Percentiles rank a stretch among this genome's conserved stretches.
Conservation (phyloP, 2,113 vertebrate genomes). For the Mormoops blainvillei region DNA sequence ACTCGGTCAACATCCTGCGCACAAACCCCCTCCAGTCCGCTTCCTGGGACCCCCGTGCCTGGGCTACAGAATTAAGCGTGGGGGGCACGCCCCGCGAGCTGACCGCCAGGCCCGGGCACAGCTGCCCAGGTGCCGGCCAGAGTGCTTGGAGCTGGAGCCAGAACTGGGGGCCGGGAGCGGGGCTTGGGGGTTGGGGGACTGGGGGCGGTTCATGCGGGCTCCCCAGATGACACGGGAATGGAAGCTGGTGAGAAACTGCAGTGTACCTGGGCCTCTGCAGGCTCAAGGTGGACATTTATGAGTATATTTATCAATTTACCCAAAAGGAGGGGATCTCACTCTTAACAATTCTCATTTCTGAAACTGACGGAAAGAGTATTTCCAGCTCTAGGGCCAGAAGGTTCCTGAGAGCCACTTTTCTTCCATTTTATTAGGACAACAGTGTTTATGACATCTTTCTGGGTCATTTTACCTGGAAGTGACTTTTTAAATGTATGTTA, state of each 20-base stretch:
- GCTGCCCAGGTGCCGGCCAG: neutral
- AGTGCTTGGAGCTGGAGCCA: neutral
- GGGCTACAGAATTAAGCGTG: neutral
- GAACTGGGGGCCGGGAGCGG: neutral
- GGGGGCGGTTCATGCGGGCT: neutral
- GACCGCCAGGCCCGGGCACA: neutral
- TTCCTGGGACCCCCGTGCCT: neutral
- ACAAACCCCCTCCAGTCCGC: neutral
- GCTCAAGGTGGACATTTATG: neutral
- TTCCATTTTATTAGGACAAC: neutral
- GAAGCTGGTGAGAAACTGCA: neutral
- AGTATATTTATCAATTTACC: accelerated
- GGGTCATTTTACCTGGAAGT: neutral
- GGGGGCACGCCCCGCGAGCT: neutral
- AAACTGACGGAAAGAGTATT: no score
- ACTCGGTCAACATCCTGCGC: accelerated
- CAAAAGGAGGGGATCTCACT: neutral
- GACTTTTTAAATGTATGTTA: neutral
- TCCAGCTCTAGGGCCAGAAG: neutral
- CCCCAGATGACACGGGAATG: neutral
- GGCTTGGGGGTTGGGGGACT: neutral
- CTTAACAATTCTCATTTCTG: no score
- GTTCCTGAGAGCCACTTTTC: neutral
- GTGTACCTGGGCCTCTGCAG: neutral
- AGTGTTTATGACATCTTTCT: neutral